phyloP scores from a whole-genome alignment of 2,888 invertebrate species.

The Arenicola marina region DNA sequence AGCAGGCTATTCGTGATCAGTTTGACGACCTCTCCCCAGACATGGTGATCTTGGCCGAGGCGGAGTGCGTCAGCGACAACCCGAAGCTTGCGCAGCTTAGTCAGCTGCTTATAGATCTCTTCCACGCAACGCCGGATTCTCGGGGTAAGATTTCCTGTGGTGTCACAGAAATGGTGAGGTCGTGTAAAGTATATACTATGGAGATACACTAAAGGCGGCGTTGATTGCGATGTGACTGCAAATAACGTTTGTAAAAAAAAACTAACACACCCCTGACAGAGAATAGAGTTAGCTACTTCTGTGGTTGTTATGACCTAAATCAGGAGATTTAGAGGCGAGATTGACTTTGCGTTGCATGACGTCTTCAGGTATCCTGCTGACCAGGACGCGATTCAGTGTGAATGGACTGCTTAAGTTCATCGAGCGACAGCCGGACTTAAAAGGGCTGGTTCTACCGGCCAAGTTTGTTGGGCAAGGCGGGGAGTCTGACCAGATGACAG shows the following conservation, averaged over 20 bases:
- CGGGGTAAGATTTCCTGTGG: constrained; percentile 8
- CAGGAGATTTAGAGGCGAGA: too few species aligned
- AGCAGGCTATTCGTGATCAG: neutral
- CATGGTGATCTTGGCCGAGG: neutral
- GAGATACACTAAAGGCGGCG: too few species aligned
- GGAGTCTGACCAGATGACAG: constrained; percentile 10
- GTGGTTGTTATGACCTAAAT: too few species aligned
- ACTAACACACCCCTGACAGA: too few species aligned
- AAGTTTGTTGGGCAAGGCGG: constrained; percentile 16
- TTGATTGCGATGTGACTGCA: too few species aligned
- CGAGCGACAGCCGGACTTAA: neutral
- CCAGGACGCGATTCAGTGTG: constrained; percentile 8
- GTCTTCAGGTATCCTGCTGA: constrained; percentile 11
- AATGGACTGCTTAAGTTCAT: constrained; percentile 6
- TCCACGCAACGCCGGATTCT: neutral
- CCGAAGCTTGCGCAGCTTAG: constrained; percentile 6
- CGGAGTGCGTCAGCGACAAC: constrained; percentile 9
- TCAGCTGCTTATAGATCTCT: constrained; percentile 8
- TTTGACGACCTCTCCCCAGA: neutral
- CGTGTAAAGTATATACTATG: too few species aligned
- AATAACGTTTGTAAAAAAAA: too few species aligned
- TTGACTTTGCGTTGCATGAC: too few species aligned
- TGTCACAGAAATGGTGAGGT: too few species aligned
- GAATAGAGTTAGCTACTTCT: too few species aligned
- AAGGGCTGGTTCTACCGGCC: neutral